Conservation (phyloP, 2,888 invertebrate species). For the Parthenolecanium corni region DNA sequence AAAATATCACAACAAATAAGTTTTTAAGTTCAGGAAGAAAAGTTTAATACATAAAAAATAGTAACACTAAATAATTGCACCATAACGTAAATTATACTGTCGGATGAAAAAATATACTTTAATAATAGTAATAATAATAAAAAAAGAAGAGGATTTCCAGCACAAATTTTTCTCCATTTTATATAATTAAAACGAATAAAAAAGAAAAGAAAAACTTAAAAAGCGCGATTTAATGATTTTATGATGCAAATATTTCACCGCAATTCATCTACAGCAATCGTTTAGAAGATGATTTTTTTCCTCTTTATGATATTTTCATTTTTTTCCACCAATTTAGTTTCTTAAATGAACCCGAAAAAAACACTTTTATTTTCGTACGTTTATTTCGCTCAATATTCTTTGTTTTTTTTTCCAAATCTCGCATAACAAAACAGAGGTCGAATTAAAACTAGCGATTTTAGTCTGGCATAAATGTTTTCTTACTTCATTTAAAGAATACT, state of each 20-base stretch:
- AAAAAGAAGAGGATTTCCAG: background rate
- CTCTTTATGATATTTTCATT: too few relatives aligned
- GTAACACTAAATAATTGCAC: constrained; percentile 28
- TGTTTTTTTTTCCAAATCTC: background rate
- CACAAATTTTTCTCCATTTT: background rate
- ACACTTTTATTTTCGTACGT: background rate
- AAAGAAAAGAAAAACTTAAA: background rate
- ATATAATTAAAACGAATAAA: background rate
- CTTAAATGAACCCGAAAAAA: background rate
- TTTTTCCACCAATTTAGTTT: too few relatives aligned
- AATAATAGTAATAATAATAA: constrained; percentile 6
- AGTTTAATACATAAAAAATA: constrained; percentile 25
- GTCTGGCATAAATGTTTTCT: background rate
- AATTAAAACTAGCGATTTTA: background rate
- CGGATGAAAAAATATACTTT: constrained; percentile 15
- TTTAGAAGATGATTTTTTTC: constrained; percentile 10
- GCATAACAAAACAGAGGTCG: background rate
- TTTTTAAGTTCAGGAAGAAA: constrained; percentile 25
- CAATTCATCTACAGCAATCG: background rate
- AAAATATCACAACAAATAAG: constrained; percentile 8
- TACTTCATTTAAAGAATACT: constrained; percentile 2
- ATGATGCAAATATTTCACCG: constrained; percentile 22
- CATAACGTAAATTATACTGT: constrained; percentile 25
- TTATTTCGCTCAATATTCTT: background rate
- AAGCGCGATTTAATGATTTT: constrained; percentile 11